phyloP scores from a whole-genome alignment of 2,797 vertebrate genomes.

The Myiotriccus ornatus region DNA sequence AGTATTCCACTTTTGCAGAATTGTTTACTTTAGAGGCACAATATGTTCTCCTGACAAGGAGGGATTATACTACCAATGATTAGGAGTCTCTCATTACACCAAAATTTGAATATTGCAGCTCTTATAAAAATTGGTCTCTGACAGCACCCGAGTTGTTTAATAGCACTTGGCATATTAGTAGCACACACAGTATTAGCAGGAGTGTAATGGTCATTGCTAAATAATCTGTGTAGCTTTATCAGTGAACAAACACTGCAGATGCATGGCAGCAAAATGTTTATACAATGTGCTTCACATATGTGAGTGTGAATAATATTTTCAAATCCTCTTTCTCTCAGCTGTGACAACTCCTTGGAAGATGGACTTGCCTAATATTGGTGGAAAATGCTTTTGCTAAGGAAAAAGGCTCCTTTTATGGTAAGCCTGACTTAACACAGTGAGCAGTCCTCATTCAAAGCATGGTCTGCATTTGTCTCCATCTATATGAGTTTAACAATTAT shows the following conservation, averaged over 20 bases:
- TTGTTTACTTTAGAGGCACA: not conserved
- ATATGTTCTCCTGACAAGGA: not conserved
- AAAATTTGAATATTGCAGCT: not conserved
- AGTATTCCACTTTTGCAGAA: not conserved
- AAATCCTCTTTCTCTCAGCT: constrained; percentile 1
- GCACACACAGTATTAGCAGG: not conserved
- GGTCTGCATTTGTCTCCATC: not conserved
- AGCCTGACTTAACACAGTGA: not conserved
- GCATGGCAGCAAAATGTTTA: not conserved
- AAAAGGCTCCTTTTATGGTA: not conserved
- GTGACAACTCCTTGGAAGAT: not conserved
- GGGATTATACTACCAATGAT: not conserved
- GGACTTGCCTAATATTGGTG: not conserved
- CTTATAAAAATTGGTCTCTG: constrained; percentile 5
- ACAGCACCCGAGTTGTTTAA: not conserved
- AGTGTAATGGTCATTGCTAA: not conserved
- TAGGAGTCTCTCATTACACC: not conserved
- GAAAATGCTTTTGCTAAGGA: not conserved
- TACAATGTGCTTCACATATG: not conserved
- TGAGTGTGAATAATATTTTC: not conserved
- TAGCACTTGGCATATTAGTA: not conserved
- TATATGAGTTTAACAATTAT: not conserved
- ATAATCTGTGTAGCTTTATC: not conserved
- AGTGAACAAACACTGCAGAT: not conserved
- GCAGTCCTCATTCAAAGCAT: not conserved